phyloP scores from a whole-genome alignment of 2,113 vertebrate genomes.

The Noctilio leporinus region DNA sequence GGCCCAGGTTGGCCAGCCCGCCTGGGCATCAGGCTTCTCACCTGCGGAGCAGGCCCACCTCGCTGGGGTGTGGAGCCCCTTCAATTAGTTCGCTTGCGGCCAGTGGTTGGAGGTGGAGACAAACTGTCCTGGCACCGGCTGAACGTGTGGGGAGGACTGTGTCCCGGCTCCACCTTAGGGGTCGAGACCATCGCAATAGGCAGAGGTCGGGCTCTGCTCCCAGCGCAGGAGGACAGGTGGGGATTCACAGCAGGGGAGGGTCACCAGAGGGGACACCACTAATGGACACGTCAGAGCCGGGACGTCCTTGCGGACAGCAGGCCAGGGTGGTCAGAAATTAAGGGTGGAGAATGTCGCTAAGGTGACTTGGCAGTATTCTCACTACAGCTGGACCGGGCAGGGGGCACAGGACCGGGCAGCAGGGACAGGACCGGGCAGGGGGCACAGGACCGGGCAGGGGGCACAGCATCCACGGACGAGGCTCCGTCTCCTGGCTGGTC shows the following conservation, averaged over 20 bases:
- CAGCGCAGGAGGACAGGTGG: not conserved
- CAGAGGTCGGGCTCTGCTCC: not conserved
- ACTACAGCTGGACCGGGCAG: rapidly evolving
- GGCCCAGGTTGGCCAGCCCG: not conserved
- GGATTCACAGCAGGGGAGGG: not conserved
- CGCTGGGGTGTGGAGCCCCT: not conserved
- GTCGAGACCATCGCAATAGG: too few species aligned
- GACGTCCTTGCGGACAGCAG: not conserved
- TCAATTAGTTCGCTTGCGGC: rapidly evolving
- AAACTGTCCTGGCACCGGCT: rapidly evolving
- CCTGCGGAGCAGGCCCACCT: rapidly evolving
- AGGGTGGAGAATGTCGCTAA: not conserved
- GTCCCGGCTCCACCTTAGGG: not conserved
- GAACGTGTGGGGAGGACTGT: rapidly evolving
- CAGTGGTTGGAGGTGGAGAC: rapidly evolving
- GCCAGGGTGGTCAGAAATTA: rapidly evolving
- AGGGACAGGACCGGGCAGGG: too few species aligned
- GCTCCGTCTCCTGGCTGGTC: not conserved
- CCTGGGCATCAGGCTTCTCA: not conserved
- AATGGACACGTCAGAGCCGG: rapidly evolving
- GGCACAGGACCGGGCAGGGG: not conserved
- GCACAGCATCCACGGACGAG: not conserved
- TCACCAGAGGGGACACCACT: rapidly evolving
- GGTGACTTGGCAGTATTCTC: rapidly evolving
- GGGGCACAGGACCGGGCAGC: not conserved